Percentiles rank a stretch among this genome's conserved stretches.
These are phyloP conservation scores for Megamerina dolium DNA, from an alignment of 2,888 invertebrate genomes.

Conservation along the genomic window DNA sequence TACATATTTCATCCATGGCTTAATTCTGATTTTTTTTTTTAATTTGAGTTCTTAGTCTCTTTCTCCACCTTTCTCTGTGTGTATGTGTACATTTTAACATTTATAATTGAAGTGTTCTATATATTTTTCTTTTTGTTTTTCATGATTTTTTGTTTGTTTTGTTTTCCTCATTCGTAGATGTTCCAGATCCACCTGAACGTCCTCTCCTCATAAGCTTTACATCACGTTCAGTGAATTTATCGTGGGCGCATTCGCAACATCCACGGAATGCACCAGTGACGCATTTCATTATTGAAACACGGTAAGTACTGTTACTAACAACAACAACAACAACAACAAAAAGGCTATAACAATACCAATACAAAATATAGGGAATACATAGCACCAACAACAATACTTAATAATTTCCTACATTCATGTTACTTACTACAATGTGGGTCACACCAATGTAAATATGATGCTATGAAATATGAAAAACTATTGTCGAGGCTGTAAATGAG, in stretches of 20 bases:
- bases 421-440: no score
- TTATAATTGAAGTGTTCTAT: background rate
- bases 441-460: no score
- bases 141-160: background rate
- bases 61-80: no score
- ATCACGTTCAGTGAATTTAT: constrained; percentile 66
- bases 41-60: no score
- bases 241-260: constrained; percentile 67
- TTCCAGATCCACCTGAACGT: constrained; percentile 65
- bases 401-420: no score
- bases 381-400: no score
- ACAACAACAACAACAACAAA: constrained; percentile 2
- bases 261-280: constrained; percentile 63
- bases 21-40: no score
- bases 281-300: constrained; percentile 67
- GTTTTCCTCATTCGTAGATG: constrained; percentile 50
- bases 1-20: no score
- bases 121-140: background rate
- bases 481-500: no score
- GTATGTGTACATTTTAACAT: background rate
- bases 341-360: background rate
- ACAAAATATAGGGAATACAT: no score
- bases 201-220: constrained; percentile 68
- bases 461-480: no score
- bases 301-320: no score